Evolutionary conservation across 2,113 vertebrate genomes (phyloP).

Genomic region (Oxyura jamaicensis): DNA sequence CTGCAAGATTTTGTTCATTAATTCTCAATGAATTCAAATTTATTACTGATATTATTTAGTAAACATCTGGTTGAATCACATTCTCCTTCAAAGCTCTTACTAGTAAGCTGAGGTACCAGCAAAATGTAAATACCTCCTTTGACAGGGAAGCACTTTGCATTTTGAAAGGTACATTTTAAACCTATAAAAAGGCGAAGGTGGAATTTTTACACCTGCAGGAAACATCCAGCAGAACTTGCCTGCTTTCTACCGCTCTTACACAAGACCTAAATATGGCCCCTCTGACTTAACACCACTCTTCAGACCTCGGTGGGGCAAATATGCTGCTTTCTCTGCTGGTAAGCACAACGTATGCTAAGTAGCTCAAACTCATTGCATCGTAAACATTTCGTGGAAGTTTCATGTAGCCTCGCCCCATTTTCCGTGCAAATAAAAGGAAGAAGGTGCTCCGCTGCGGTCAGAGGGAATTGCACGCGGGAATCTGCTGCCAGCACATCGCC

Average conservation of each 20-base stretch:
- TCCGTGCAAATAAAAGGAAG: slow-evolving; percentile 54
- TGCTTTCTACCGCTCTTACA: background rate
- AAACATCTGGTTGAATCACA: background rate
- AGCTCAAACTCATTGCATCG: background rate
- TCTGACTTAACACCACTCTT: background rate
- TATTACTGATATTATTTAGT: background rate
- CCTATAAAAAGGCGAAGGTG: background rate
- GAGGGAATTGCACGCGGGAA: background rate
- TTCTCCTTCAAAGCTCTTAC: background rate
- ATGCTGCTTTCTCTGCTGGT: background rate
- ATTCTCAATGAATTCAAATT: background rate
- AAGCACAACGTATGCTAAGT: background rate
- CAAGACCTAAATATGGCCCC: background rate
- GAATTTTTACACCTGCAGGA: background rate
- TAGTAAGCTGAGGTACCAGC: background rate
- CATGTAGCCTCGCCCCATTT: background rate
- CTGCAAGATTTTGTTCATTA: background rate
- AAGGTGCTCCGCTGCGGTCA: background rate
- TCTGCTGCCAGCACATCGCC: background rate
- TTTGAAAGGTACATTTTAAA: background rate
- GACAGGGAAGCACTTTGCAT: background rate
- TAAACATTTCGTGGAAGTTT: background rate
- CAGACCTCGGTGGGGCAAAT: background rate
- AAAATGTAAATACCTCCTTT: background rate
- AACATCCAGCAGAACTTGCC: background rate